Percentiles rank a stretch among this genome's conserved stretches.
phyloP scores from a whole-genome alignment of 2,888 invertebrate genomes.

The Serrognathus titanus region DNA sequence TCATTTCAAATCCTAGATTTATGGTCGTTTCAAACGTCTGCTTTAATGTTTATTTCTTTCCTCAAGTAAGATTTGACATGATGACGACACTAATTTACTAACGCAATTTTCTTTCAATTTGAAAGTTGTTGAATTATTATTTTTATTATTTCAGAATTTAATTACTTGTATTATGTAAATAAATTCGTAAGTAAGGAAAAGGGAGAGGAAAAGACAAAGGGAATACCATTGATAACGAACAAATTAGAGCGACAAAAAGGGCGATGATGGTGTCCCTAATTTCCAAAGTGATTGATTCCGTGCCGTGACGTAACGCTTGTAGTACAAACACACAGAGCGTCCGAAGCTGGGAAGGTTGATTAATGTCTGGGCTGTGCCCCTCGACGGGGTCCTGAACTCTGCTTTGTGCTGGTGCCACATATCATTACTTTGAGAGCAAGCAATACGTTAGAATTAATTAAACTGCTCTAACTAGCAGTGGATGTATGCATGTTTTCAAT shows the following conservation, averaged over 20 bases:
- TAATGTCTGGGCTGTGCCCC: background rate
- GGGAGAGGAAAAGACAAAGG: background rate
- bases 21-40: background rate
- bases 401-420: background rate
- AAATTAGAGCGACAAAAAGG: conserved; percentile 1
- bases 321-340: background rate
- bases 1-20: background rate
- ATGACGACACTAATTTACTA: no score
- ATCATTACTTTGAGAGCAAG: no score
- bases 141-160: no score
- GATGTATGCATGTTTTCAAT: no score
- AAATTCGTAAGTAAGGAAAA: no score
- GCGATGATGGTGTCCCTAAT: background rate
- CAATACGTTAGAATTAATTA: no score
- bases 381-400: background rate
- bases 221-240: background rate
- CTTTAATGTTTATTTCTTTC: no score
- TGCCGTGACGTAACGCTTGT: background rate
- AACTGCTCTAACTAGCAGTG: no score
- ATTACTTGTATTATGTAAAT: no score
- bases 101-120: no score
- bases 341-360: background rate
- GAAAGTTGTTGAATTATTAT: no score
- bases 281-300: background rate
- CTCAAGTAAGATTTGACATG: no score